Evolutionary conservation across 1,140 invertebrate species (phyloP).

Genomic region (Listronotus bonariensis): DNA sequence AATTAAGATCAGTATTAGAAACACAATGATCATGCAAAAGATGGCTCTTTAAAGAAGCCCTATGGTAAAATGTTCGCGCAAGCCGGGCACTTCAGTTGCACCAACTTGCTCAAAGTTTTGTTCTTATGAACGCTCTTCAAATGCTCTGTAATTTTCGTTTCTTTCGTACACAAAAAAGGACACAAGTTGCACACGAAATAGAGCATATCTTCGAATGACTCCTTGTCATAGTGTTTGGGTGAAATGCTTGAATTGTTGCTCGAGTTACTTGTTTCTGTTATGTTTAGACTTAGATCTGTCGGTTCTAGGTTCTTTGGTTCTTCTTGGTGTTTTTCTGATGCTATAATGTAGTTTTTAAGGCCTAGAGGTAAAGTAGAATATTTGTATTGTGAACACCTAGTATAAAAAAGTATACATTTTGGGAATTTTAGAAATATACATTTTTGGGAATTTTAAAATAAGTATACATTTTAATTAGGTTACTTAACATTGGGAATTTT

Average conservation of each 20-base stretch:
- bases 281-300: slow-evolving; percentile 27
- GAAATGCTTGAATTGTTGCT: slow-evolving; percentile 15
- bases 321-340: slow-evolving; percentile 12
- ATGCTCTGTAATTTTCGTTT: slow-evolving; percentile 50
- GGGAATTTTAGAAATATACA: too few species aligned
- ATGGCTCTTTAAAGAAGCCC: slow-evolving; percentile 57
- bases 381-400: too few species aligned
- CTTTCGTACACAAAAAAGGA: slow-evolving; percentile 51
- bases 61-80: slow-evolving; percentile 57
- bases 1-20: slow-evolving; percentile 50
- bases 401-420: too few species aligned
- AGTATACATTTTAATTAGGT: too few species aligned
- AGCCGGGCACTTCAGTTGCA: slow-evolving; percentile 53
- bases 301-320: slow-evolving; percentile 16
- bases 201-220: slow-evolving; percentile 45
- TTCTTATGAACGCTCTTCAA: slow-evolving; percentile 49
- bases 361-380: too few species aligned
- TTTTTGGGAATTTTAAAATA: too few species aligned
- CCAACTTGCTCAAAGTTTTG: slow-evolving; percentile 42
- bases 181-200: slow-evolving; percentile 52
- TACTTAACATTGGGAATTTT: too few species aligned
- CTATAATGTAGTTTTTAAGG: too few species aligned
- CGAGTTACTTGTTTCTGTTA: slow-evolving; percentile 21
- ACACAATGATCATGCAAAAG: slow-evolving; percentile 56
- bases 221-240: slow-evolving; percentile 34